Evolutionary conservation across 1,140 invertebrate genomes (phyloP), one percentile per base, ranked within the genome.

Genomic region (Leptinotarsa defecta): DNA sequence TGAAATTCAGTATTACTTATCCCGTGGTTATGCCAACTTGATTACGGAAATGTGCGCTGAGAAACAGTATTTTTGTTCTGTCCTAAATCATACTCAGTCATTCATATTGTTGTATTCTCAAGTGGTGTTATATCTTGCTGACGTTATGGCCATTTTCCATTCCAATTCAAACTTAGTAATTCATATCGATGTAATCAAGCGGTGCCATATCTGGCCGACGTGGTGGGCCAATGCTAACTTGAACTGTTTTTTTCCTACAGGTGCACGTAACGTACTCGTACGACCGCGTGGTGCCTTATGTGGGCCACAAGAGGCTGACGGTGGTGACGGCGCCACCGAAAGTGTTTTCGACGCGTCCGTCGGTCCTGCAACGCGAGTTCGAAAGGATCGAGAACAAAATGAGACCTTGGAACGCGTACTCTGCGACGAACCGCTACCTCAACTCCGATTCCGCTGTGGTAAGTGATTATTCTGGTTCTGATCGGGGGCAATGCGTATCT

Each of bases 401-500:
- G 74, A 88, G 92, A 78, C 89, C 91, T 1, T 86, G 87, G 5
- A 80, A 88, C 64, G 91, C 90, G 71, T 90, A 92, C 83, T 89
- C 89, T 49, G 88, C 90, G 49, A 87, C 90, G 71, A 93, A 93
- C 77, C 90, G 92, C 81, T 95, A 91, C 86, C 90, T 93, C 85
- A 92, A 92, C 86, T 93, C 93, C 75, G 91, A 91, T 85, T 87
- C 90, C 71, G 87, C 88, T 79, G 91, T 91, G 88, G 92, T 93
- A 89, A 90, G 88, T 57, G 0, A 57, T n/a, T 0, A 57, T 19
- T 57, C n/a, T n/a, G 17, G 17, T 17, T n/a, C 15, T 57, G 34
- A 43, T 43, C 52, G 4, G 1, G 17, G 52, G 13, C 15, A 19
- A 0, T 57, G 17, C 52, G 15, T 57, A 5, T 57, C 52, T 57